Percentiles rank a stretch among this genome's conserved stretches.
Evolutionary conservation across 2,797 vertebrate species (phyloP).

Genomic region (Acanthurus tractus): DNA sequence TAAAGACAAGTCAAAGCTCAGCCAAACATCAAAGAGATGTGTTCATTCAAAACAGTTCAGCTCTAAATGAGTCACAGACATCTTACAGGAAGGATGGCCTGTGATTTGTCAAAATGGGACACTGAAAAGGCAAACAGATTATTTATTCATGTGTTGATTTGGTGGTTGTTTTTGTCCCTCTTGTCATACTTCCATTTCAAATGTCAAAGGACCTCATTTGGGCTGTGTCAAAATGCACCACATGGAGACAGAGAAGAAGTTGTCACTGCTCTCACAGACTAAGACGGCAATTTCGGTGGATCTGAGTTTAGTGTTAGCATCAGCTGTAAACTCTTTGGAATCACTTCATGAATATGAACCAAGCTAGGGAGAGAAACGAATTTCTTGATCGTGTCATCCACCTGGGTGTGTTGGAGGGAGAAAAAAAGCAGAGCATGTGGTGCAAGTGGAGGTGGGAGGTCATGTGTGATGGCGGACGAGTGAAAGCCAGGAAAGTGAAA

Average conservation of each 20-base stretch:
- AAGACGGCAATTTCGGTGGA: conserved; percentile 32
- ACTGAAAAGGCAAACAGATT: conserved; percentile 74
- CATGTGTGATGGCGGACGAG: conserved; percentile 54
- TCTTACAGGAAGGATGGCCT: conserved; percentile 64
- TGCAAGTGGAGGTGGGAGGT: conserved; percentile 56
- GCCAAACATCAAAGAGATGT: conserved; percentile 62
- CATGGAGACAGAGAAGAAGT: conserved; percentile 26
- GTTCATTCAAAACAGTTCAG: conserved; percentile 66
- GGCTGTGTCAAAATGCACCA: conserved; percentile 54
- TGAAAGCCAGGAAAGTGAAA: conserved; percentile 59
- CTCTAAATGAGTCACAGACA: conserved; percentile 71
- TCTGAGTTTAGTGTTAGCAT: conserved; percentile 24
- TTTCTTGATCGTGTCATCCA: conserved; percentile 28
- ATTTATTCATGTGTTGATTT: conserved; percentile 80
- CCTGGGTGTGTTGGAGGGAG: conserved; percentile 26
- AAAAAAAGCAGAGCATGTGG: conserved; percentile 26
- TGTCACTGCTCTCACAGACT: conserved; percentile 15
- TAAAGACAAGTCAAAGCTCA: conserved; percentile 61
- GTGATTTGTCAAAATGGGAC: conserved; percentile 74
- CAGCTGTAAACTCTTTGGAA: conserved; percentile 38
- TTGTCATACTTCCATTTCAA: conserved; percentile 75
- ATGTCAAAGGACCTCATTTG: conserved; percentile 74
- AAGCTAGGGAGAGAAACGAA: not conserved
- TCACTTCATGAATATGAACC: conserved; percentile 49
- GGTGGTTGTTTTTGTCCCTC: conserved; percentile 70